These are phyloP conservation scores for Siniperca undulata DNA, from an alignment of 2,797 vertebrate species.

Conservation along the genomic window DNA sequence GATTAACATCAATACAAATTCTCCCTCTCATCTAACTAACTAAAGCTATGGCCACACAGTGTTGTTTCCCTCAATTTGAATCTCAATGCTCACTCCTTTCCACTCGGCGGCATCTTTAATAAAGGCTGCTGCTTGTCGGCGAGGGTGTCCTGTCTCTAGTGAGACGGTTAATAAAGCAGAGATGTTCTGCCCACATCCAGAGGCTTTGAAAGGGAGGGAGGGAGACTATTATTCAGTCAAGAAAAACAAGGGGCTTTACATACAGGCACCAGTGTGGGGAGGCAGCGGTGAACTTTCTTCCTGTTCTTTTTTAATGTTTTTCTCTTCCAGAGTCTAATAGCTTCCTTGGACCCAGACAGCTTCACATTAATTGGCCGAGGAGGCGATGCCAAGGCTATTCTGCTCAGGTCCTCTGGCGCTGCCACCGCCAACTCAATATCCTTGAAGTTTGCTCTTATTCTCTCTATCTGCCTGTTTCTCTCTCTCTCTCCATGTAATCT, in stretches of 20 bases:
- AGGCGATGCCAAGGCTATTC: slow-evolving; percentile 80
- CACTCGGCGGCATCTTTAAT: slow-evolving; percentile 83
- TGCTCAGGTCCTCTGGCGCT: slow-evolving; percentile 79
- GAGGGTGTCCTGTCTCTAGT: slow-evolving; percentile 82
- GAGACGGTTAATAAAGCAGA: slow-evolving; percentile 85
- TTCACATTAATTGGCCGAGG: slow-evolving; percentile 85
- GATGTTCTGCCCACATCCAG: slow-evolving; percentile 81
- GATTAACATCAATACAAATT: slow-evolving; percentile 81
- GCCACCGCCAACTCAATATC: slow-evolving; percentile 78
- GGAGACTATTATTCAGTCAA: slow-evolving; percentile 83
- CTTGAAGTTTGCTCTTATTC: slow-evolving; percentile 73
- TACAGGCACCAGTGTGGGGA: slow-evolving; percentile 72
- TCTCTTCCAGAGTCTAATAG: slow-evolving; percentile 82
- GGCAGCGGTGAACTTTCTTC: slow-evolving; percentile 79
- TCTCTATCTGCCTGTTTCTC: slow-evolving; percentile 49
- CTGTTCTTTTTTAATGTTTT: slow-evolving; percentile 83
- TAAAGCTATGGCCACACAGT: slow-evolving; percentile 70
- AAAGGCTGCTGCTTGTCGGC: slow-evolving; percentile 80
- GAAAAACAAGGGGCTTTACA: slow-evolving; percentile 83
- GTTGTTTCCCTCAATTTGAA: slow-evolving; percentile 82
- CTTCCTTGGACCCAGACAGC: slow-evolving; percentile 83
- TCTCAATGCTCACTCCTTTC: slow-evolving; percentile 78
- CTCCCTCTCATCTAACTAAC: slow-evolving; percentile 76
- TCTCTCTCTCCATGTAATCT: slow-evolving; percentile 53
- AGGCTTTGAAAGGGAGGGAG: slow-evolving; percentile 67